Conservation (phyloP, 2,113 vertebrate genomes). For the Tympanuchus pallidicinctus region DNA sequence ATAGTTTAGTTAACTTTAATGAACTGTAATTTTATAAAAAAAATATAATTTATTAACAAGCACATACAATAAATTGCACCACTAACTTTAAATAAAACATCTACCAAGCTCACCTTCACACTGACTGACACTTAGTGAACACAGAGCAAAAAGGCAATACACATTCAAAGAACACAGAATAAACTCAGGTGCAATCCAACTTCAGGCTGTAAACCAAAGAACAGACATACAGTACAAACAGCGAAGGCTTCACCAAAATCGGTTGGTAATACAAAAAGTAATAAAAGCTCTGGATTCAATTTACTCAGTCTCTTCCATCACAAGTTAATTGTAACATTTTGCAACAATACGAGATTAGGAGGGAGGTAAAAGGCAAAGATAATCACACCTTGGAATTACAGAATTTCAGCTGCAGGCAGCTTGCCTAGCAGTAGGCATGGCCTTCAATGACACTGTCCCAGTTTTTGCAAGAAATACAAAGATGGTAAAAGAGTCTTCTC, state of each 20-base stretch:
- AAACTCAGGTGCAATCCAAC: conserved; percentile 20
- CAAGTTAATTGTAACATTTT: conserved; percentile 30
- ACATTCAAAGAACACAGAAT: conserved; percentile 6
- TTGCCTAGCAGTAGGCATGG: background rate
- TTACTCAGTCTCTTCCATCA: conserved; percentile 46
- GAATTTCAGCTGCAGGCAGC: background rate
- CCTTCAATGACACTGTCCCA: background rate
- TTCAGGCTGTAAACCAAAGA: conserved; percentile 9
- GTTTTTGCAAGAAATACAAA: background rate
- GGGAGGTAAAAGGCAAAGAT: background rate
- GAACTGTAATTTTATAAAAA: background rate
- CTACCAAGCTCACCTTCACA: conserved; percentile 43
- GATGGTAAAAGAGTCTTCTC: background rate
- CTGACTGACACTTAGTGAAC: conserved; percentile 40
- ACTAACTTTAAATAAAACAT: conserved; percentile 54
- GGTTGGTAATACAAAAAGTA: conserved; percentile 57
- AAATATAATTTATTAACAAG: conserved; percentile 65
- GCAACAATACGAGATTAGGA: conserved; percentile 14
- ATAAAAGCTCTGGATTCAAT: conserved; percentile 55
- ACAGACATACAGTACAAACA: conserved; percentile 37
- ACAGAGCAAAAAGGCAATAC: conserved; percentile 39
- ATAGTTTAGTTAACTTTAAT: conserved; percentile 18
- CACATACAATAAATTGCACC: conserved; percentile 28
- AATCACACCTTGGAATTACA: background rate
- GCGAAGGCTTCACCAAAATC: conserved; percentile 38